Base-by-base conservation (phyloP, 2,888 invertebrate species). In the Drosophila pseudotalamancana region DNA sequence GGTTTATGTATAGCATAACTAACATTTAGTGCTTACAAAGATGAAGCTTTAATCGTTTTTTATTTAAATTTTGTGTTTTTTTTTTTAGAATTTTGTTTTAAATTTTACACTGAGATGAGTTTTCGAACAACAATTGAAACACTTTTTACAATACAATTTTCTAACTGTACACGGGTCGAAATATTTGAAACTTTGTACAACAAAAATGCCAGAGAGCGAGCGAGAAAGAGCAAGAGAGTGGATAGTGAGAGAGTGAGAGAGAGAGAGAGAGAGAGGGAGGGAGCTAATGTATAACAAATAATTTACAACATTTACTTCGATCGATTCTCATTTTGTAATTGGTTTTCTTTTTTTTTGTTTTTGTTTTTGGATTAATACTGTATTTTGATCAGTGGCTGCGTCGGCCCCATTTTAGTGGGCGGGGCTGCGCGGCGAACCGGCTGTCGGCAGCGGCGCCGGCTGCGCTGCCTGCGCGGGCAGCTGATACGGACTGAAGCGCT, bases 401-500 rank as follows among this genome's bases (percentile, higher is more conserved):
- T 29, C 27, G 14, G 3, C 6, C 5, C 14, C 35, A 35, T 16
- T 23, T 37, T 80, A 80, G 63, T 80, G 87, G 81, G 87, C 87
- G 62, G 80, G 80, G 63, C 80, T 80, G 65, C 87, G 87, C 0
- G 87, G 81, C 34, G 80, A 80, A 6, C 77, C 73, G 14, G 69
- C 72, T 9, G 84, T 11, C 21, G 50, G 43, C 11, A 66, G 57
- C 19, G 55, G 55, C 37, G 54, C 32, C 9, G 50, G 54, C 25
- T 62, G 45, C 39, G 82, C 40, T 69, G 77, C 51, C 12, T 86
- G 84, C 61, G 77, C 46, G 42, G 88, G 82, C 76, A 90, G 70
- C 60, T 90, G 90, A 71, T 91, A 91, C 3, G 91, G 91, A 59
- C 91, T 91, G 51, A 90, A 91, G 43, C 91, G 87, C 46, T 90